Base-by-base conservation (phyloP, 2,888 invertebrate genomes). In the Syrphus vitripennis region DNA sequence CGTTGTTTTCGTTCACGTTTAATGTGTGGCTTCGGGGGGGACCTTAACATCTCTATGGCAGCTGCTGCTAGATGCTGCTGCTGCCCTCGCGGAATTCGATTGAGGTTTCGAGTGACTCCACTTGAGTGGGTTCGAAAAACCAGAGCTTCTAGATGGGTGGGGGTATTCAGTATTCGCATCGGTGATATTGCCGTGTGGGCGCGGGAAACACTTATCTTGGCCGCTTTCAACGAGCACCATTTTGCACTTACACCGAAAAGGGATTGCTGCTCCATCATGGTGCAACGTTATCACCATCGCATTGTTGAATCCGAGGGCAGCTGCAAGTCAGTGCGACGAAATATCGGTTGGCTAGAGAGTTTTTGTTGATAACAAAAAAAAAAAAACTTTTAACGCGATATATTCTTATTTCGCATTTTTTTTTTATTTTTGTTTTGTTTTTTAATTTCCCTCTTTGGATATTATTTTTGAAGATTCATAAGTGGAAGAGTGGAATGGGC, bases 171-270 rank as follows among this genome's bases (percentile, higher is more conserved):
- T 31, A 12, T 6, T 53, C 42, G n/a, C n/a, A 24, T 24, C n/a
- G 14, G 26, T n/a, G n/a, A 12, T 31, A 9, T 24, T 45, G 65
- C 45, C 29, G 16, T 45, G 50, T 75, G 75, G 74, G 57, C 71
- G 67, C 71, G 48, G n/a, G 45, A 71, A 77, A 71, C 77, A 83
- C 83, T 83, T 83, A 83, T 83, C 83, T 74, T 69, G 70, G 78
- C 45, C 72, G 83, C 83, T 72, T 78, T 78, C 59, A 83, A 69
- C 69, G 37, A 83, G 78, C 83, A 83, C 72, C 78, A 83, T 72
- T 78, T 78, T 83, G 83, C 83, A 83, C 83, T 83, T 83, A 83
- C 78, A 67, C 72, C 59, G 26, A 55, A 71, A 50, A 24, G 69
- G 50, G 69, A 74, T 31, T 63, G 40, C 53, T 55, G 14, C 7